Conservation (phyloP, 2,888 invertebrate genomes). For the Syritta pipiens region DNA sequence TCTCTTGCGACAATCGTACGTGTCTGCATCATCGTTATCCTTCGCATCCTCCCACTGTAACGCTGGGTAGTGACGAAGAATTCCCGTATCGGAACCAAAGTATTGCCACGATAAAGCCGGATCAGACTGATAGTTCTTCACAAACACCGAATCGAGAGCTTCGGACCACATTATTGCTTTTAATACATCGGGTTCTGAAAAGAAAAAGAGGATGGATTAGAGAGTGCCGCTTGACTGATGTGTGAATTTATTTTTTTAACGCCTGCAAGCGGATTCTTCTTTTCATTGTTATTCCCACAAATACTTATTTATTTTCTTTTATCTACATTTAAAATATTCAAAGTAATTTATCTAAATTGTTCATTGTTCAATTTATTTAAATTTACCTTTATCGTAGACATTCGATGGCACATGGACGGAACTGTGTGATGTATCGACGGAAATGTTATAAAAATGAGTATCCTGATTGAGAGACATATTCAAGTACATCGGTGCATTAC, state of each 20-base stretch:
- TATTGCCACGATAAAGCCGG: constrained; percentile 98
- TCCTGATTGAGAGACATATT: constrained; percentile 84
- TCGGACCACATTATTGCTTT: constrained; percentile 95
- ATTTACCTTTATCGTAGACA: constrained; percentile 90
- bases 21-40: constrained; percentile 82
- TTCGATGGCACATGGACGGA: constrained; percentile 97
- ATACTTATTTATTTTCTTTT: too few species aligned
- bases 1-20: constrained; percentile 94
- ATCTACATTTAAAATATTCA: too few species aligned
- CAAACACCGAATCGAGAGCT: constrained; percentile 89
- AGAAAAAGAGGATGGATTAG: too few species aligned
- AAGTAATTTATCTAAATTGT: too few species aligned
- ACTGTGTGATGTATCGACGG: constrained; percentile 88
- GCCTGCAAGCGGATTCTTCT: too few species aligned
- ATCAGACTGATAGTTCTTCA: constrained; percentile 91
- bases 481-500: constrained; percentile 80
- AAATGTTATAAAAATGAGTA: constrained; percentile 91
- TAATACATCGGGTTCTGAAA: constrained; percentile 81
- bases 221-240: too few species aligned
- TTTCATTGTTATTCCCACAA: too few species aligned
- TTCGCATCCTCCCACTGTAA: constrained; percentile 83
- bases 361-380: too few species aligned
- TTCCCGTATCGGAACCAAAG: constrained; percentile 96
- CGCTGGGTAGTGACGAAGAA: constrained; percentile 95
- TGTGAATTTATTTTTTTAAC: too few species aligned